Base-by-base conservation (phyloP, 1,140 invertebrate genomes). In the Stenopsyche tienmushanensis region DNA sequence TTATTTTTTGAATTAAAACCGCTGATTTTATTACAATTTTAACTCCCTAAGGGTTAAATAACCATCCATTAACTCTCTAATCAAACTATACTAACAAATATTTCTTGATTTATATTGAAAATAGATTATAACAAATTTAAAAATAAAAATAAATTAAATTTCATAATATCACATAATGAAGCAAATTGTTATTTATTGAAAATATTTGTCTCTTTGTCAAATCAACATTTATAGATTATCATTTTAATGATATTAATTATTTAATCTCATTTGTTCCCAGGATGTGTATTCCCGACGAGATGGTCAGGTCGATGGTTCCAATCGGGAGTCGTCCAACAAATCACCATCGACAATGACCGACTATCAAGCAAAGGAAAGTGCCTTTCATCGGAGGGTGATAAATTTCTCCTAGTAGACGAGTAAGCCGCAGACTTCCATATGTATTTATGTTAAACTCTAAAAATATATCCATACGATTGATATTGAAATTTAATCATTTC, bases 261-360 rank as follows among this genome's bases (percentile, higher is more conserved):
- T 42, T 57, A 29, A 24, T 29, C 13, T 52, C 9, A 26, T 50
- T 58, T 50, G 13, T 2, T 63, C 64, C 0, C 83, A 86, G 88
- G 88, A 75, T 93, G 90, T 78, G 83, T 84, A 67, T 91, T 92
- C 79, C 90, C 90, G 64, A 79, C 83, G 52, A 83, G 83, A 62
- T 93, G 91, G 90, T 85, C 90, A 72, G 91, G 90, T 62, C 87
- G 85, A 62, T 93, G 90, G 90, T 93, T 93, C 78, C 90, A 92
- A 75, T 91, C 89, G 64, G 90, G 91, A 39, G 88, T 91, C 70
- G 85, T 88, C 72, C 88, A 91, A 73, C 85, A 88, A 42, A 90
- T 93, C 74, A 79, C 86, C 69, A 90, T 93, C 75, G 89, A 89
- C 70, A 87, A 86, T 57, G 88, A 87, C 68, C 82, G 86, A 65